Evolutionary conservation across 2,888 invertebrate genomes (phyloP), one percentile per base, ranked within the genome.

Genomic region (Limenitis camilla): DNA sequence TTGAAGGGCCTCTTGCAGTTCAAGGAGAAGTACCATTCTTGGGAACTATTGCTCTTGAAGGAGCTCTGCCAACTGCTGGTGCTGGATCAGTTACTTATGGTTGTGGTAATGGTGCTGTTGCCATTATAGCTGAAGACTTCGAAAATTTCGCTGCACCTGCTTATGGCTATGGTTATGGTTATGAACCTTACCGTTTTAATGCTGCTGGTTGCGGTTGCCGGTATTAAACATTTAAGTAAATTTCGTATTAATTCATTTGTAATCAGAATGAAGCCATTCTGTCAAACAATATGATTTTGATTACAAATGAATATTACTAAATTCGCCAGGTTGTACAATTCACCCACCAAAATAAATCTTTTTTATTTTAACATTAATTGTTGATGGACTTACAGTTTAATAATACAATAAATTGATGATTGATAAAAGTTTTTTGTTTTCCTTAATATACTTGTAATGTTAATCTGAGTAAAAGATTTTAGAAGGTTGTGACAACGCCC

Each of bases 1-100:
- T 38, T 6, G 30, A 45, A 30, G 45, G 45, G 9, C 1, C 10
- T 6, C 10, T 45, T 5, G 36, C 10, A 5, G 38, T 67, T 60
- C 11, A 70, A 71, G 59, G 61, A 27, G 35, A 30, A 8, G 35
- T 57, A n/a, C 61, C 61, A 4, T 73, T 71, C 63, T 30, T 72
- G 5, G 68, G 69, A 5, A 67, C 74, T 5, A 71, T 71, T 4
- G 65, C 66, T 29, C 54, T 72, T 5, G 70, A 71, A 42, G 72
- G 73, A 0, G 48, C 57, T 3, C 44, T 74, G 6, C 63, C 68
- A 0, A 62, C 71, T 7, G 56, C 59, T 30, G 74, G 74, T 8
- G 60, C 64, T 30, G 73, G 70, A 5, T 55, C 60, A 5, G 68
- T 72, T 1, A 54, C 64, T n/a, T 59, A 30, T 61, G 56, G 53